Percentiles rank a stretch among this genome's conserved stretches.
Evolutionary conservation across 1,140 invertebrate species (phyloP).

Genomic region (Ips typographus): DNA sequence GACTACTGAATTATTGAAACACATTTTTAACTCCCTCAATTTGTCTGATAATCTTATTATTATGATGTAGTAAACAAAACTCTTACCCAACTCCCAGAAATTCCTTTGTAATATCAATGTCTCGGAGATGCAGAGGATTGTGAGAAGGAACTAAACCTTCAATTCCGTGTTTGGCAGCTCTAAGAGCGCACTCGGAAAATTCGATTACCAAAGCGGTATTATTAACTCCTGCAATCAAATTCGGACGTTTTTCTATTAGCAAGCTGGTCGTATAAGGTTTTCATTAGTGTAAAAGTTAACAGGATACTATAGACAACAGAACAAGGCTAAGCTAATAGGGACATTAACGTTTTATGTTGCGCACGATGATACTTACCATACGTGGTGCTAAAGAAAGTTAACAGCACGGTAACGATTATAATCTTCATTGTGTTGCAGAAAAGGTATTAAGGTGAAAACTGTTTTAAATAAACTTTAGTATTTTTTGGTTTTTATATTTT

Average conservation of each 20-base stretch:
- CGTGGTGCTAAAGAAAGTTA: conserved; percentile 6
- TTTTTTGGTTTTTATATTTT: no score
- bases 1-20: no score
- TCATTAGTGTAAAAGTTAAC: no score
- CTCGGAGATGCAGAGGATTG: conserved; percentile 8
- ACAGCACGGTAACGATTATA: background rate
- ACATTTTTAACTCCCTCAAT: no score
- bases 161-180: conserved; percentile 1
- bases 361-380: background rate
- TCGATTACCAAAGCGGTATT: conserved; percentile 6
- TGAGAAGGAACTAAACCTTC: conserved; percentile 6
- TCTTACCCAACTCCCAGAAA: conserved; percentile 7
- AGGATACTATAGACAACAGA: no score
- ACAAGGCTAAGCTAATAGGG: no score
- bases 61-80: no score
- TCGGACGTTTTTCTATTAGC: background rate
- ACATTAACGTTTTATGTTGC: no score
- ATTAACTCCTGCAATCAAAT: background rate
- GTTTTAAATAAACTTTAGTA: no score
- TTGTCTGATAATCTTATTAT: no score
- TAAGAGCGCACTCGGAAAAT: conserved; percentile 4
- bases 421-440: background rate
- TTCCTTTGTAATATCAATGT: background rate
- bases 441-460: no score
- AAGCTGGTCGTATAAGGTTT: no score